These are phyloP conservation scores for Platalea minor DNA, from an alignment of 2,797 vertebrate species.

Conservation along the genomic window DNA sequence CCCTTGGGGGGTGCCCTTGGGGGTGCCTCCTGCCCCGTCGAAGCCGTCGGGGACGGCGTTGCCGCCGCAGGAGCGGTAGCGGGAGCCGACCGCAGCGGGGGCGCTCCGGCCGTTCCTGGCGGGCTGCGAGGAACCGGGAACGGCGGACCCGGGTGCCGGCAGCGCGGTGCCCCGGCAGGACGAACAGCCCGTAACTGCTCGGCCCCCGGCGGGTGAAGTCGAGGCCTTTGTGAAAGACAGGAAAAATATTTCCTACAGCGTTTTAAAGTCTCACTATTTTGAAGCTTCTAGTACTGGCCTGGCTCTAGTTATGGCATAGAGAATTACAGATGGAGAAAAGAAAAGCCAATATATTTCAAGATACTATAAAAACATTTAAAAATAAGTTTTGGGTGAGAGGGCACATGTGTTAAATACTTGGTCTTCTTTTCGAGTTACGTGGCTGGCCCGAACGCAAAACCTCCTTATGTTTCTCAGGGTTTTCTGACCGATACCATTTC, in stretches of 20 bases:
- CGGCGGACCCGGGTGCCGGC: accelerated
- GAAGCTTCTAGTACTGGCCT: no score
- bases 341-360: accelerated
- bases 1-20: no score
- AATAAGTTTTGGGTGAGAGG: not conserved
- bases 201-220: accelerated
- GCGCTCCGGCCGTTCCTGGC: not conserved
- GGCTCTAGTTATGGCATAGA: accelerated
- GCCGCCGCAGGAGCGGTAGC: not conserved
- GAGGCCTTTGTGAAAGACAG: accelerated
- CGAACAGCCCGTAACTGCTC: accelerated
- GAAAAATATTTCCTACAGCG: accelerated
- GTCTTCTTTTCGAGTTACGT: accelerated
- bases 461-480: accelerated
- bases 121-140: accelerated
- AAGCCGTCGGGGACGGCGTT: accelerated
- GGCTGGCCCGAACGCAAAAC: accelerated
- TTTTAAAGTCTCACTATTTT: accelerated
- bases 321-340: not conserved
- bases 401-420: accelerated
- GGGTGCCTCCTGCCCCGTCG: not conserved
- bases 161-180: accelerated
- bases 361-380: not conserved
- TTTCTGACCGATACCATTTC: accelerated
- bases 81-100: accelerated